Base-by-base conservation (phyloP, 30 jellyfish, hydroid and myxozoan genomes). In the Euphysa ruthae region DNA sequence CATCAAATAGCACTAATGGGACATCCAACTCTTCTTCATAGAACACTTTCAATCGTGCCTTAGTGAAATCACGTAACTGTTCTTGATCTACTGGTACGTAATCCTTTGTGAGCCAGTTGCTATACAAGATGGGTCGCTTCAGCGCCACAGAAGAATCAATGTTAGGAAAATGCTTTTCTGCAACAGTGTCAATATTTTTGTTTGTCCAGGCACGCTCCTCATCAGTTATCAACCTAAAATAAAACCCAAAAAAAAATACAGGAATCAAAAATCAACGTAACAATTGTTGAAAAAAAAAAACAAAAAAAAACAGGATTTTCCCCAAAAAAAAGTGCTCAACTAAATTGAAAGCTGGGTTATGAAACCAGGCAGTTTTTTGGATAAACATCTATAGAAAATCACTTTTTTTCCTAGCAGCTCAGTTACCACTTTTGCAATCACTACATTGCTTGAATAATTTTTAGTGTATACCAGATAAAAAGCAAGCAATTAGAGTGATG, bases 21-120 rank as follows among this genome's bases (percentile, higher is more conserved):
- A 89, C 98, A 71, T 89, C 98, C 52, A 89, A 79, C 61, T 89
- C 98, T 65, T 89, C 98, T 63, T 89, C 98, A 54, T 89, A 89
- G 69, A 89, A 89, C 58, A 89, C 98, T 81, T 89, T 89, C 42
- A 89, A 71, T 69, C 98, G 62, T 1, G 98, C 98, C 58, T 78
- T 69, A 24, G 98, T 89, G 74, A 89, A 89, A 19, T 62, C 73
- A 32, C 98, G 57, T 35, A 89, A 43, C 35, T 89, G 94, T 44
- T 89, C 95, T 49, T 93, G 69, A 28, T 89, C 98, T 12, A 89
- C 98, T 0, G 98, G 94, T 0, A 89, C 61, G 32, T 89, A 89
- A 75, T 89, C 98, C 61, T 89, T 87, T 28, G 98, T 78, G 18
- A 89, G 79, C 98, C 98, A 89, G 75, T 89, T 89, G 70, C 98